phyloP scores from a whole-genome alignment of 2,888 invertebrate species.

The Hesperia comma region DNA sequence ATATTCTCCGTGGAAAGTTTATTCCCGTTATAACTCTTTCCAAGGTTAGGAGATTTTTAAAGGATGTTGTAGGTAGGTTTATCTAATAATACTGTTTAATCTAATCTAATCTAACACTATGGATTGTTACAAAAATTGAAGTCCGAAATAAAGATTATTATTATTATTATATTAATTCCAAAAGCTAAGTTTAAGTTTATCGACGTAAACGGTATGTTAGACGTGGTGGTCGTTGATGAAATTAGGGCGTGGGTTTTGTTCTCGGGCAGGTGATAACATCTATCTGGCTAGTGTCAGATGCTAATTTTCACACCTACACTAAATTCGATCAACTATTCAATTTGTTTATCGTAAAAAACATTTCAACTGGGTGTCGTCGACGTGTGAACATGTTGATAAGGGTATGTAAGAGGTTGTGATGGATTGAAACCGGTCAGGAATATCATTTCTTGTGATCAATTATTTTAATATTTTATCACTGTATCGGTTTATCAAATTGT shows the following conservation, averaged over 20 bases:
- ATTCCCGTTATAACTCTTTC: not conserved
- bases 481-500: slow-evolving; percentile 3
- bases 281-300: slow-evolving; percentile 44
- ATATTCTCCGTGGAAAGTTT: not conserved
- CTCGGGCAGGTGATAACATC: slow-evolving; percentile 57
- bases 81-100: no score
- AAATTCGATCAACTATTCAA: slow-evolving; percentile 22
- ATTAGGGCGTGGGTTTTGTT: slow-evolving; percentile 60
- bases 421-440: not conserved
- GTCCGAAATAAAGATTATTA: no score
- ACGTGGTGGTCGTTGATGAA: slow-evolving; percentile 54
- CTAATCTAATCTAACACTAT: no score
- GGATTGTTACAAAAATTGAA: no score
- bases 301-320: slow-evolving; percentile 44
- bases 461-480: slow-evolving; percentile 4
- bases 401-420: not conserved
- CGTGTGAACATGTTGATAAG: slow-evolving; percentile 10
- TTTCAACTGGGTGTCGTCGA: slow-evolving; percentile 24
- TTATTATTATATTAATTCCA: no score
- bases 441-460: slow-evolving; percentile 7
- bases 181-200: slow-evolving; percentile 37
- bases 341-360: slow-evolving; percentile 23
- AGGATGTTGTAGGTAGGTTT: no score
- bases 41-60: not conserved
- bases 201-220: slow-evolving; percentile 62